Base-by-base conservation (phyloP, 2,888 invertebrate species). In the Sinelater perroti region DNA sequence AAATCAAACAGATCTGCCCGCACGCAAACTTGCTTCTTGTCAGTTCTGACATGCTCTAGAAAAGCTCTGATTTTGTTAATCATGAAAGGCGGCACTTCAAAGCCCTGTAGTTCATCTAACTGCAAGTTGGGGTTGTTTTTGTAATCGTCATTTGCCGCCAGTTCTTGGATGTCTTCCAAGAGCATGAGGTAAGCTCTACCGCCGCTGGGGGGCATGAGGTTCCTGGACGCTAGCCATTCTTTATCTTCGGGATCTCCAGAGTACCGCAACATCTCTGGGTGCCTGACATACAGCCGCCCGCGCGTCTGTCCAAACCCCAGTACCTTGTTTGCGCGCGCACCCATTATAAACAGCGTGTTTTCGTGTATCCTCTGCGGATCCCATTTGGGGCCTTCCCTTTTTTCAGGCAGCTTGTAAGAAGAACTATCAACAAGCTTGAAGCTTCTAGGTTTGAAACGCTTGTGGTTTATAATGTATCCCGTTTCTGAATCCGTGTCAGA, bases 171-270 rank as follows among this genome's bases (percentile, higher is more conserved):
- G 70, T 92, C 92, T 70, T 90, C 89, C 56, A 91, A 78, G 11
- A 91, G 83, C 83, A 92, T 85, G 62, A 92, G 84, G 69, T 90
- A 91, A 1, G 90, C 90, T 77, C 89, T 89, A 2, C 90, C 90
- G 1, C 90, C 90, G 51, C 89, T 88, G 21, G 89, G 87, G 58
- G 90, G 89, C 78, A 89, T 90, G 59, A 89, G 78, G 70, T 88
- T 88, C 68, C 89, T 87, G 60, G 87, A 87, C 33, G 88, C 85
- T 45, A 92, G 81, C 91, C 91, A 91, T 70, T 90, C 89, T 71
- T 91, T 90, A 72, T 92, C 92, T 61, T 89, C 88, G 46, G 87
- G 86, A 70, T 92, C 92, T 2, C 90, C 90, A 14, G 88, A 87
- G 75, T 91, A 92, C 72, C 89, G 66, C 6, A 58, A 21, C 35